A percentile compares a stretch with the other conserved stretches of the same genome.
Evolutionary conservation across 35 echinoderm and acorn worm genomes (phyloP).

Genomic region (Anneissia japonica): DNA sequence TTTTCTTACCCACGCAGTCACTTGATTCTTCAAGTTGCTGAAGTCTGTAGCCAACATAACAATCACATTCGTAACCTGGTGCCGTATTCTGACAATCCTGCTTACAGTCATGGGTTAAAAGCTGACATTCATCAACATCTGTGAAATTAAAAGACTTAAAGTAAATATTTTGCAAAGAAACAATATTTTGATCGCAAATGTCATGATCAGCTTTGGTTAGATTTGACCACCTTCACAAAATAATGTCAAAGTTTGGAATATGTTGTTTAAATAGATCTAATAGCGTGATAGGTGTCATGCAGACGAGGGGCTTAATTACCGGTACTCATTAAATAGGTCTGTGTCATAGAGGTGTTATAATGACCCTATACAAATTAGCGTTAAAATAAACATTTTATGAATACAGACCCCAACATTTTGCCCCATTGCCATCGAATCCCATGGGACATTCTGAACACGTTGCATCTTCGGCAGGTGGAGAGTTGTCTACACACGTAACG

Average conservation of each 20-base stretch:
- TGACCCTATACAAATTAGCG: too few relatives aligned
- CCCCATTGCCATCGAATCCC: slow-evolving; percentile 46
- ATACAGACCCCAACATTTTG: slow-evolving; percentile 44
- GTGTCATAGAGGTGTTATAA: too few relatives aligned
- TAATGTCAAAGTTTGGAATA: too few relatives aligned
- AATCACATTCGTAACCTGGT: neutral
- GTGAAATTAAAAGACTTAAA: neutral
- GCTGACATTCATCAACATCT: slow-evolving; percentile 39
- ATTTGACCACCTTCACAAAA: too few relatives aligned
- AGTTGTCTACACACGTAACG: slow-evolving; percentile 53
- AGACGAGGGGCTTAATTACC: too few relatives aligned
- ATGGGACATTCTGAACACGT: slow-evolving; percentile 35
- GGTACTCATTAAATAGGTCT: too few relatives aligned
- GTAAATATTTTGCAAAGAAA: too few relatives aligned
- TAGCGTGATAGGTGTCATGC: too few relatives aligned
- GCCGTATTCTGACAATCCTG: neutral
- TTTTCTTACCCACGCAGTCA: neutral
- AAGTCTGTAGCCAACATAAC: neutral
- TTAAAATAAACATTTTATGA: too few relatives aligned
- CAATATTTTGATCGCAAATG: too few relatives aligned
- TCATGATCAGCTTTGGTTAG: too few relatives aligned
- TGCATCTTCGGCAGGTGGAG: slow-evolving; percentile 7
- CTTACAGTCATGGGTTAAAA: neutral
- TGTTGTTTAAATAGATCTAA: too few relatives aligned
- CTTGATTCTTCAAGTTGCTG: neutral